Evolutionary conservation across 2,888 invertebrate genomes (phyloP), one percentile per base, ranked within the genome.

Genomic region (Cosmia pyralina): DNA sequence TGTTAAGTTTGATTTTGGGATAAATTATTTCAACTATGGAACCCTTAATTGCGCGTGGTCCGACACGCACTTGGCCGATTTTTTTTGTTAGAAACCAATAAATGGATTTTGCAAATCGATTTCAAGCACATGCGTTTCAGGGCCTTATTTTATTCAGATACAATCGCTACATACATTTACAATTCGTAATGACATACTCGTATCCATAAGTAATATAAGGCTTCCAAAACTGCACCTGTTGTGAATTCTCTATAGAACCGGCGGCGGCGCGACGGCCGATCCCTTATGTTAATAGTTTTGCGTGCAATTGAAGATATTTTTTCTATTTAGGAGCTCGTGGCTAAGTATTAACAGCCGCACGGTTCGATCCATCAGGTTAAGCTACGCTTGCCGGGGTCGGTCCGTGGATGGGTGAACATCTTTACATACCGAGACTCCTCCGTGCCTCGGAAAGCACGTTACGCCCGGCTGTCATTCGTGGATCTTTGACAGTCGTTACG

Each of bases 181-280:
- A 57, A 44, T 55, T 62, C 28, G 19, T 53, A 38, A 53, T 53
- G 44, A 50, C 44, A 48, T 50, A n/a, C n/a, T n/a, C n/a, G n/a
- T n/a, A 28, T 46, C 11, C 41, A 76, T 64, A 13, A 48, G 48
- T 72, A 41, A 75, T 48, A 48, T 28, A 28, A 15, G 4, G 8
- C 55, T 48, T 34, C 38, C 34, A 81, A 66, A 75, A 81, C 44
- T 66, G 76, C 76, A 66, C 28, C 28, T 66, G 60, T 34, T 60
- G 59, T 65, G 38, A 75, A 62, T 60, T 50, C 1, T 65, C 50
- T 55, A 81, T 44, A 11, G 22, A 41, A 44, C 10, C 34, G 48
- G n/a, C n/a, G n/a, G n/a, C n/a, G n/a, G 22, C 44, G 17, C 8
- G 46, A 11, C 53, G 44, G n/a, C n/a, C 22, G 48, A 64, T 44